Conservation (phyloP, 2,888 invertebrate genomes). For the Lasioglossum pauxillum region DNA sequence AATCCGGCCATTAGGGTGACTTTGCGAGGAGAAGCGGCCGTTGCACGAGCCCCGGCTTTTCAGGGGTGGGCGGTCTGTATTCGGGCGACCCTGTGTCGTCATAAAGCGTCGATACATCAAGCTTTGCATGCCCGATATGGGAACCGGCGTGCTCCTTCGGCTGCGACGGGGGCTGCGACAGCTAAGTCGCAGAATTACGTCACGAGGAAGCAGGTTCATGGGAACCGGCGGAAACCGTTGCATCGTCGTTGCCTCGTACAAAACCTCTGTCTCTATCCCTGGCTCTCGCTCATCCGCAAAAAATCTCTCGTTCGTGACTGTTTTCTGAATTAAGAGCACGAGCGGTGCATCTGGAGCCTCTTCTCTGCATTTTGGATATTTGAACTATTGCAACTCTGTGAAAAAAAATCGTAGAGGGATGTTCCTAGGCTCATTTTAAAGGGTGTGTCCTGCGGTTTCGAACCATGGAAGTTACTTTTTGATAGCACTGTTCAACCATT, state of each 20-base stretch:
- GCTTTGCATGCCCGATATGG: constrained; percentile 84
- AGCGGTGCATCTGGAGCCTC: background rate
- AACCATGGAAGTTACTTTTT: rapidly evolving
- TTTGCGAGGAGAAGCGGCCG: constrained; percentile 65
- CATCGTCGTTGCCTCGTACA: background rate
- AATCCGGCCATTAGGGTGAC: constrained; percentile 83
- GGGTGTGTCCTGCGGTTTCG: background rate
- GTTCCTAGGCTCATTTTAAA: background rate
- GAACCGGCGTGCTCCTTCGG: constrained; percentile 73
- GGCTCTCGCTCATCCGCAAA: background rate
- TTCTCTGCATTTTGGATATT: background rate
- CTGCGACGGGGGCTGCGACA: constrained; percentile 39
- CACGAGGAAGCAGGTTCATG: constrained; percentile 56
- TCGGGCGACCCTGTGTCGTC: constrained; percentile 73
- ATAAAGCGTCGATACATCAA: constrained; percentile 84
- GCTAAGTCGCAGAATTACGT: constrained; percentile 75
- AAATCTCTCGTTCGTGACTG: background rate
- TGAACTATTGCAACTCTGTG: background rate
- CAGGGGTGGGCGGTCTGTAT: constrained; percentile 83
- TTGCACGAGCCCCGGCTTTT: constrained; percentile 64
- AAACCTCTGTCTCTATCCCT: background rate
- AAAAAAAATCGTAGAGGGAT: rapidly evolving
- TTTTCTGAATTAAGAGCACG: background rate
- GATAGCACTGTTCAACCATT: background rate
- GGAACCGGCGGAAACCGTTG: constrained; percentile 42